phyloP scores from a whole-genome alignment of 2,113 vertebrate species.

The Bettongia penicillata region DNA sequence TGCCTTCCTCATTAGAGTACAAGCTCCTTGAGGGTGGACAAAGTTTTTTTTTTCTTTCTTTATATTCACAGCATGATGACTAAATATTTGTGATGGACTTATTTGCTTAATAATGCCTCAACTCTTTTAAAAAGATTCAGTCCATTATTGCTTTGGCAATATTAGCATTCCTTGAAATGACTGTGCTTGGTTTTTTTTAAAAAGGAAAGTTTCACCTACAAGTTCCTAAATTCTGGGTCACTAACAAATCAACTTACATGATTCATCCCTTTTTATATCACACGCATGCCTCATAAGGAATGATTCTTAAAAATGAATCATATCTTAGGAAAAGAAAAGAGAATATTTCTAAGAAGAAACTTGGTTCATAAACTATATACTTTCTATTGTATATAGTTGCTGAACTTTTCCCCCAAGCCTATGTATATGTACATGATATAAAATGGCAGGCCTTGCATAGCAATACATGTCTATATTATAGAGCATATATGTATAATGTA shows the following conservation, averaged over 20 bases:
- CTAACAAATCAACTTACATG: neutral
- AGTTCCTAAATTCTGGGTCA: neutral
- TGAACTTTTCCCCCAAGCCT: neutral
- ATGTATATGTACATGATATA: neutral
- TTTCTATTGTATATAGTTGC: neutral
- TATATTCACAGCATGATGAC: neutral
- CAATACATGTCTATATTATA: too few species aligned
- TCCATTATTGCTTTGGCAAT: neutral
- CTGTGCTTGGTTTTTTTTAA: neutral
- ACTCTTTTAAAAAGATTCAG: constrained; percentile 27
- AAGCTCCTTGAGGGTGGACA: neutral
- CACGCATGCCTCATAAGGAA: neutral
- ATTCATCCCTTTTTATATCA: neutral
- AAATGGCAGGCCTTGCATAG: neutral
- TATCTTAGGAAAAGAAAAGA: neutral
- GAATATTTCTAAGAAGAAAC: neutral
- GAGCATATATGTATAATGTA: neutral
- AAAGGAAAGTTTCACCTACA: constrained; percentile 1
- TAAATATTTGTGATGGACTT: neutral
- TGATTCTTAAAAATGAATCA: neutral
- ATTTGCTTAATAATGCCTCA: neutral
- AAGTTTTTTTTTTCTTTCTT: neutral
- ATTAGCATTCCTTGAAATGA: constrained; percentile 17
- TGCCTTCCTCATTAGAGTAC: neutral
- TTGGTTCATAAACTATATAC: neutral